Conservation (phyloP, 2,113 vertebrate species). For the Oreochromis spilurus region DNA sequence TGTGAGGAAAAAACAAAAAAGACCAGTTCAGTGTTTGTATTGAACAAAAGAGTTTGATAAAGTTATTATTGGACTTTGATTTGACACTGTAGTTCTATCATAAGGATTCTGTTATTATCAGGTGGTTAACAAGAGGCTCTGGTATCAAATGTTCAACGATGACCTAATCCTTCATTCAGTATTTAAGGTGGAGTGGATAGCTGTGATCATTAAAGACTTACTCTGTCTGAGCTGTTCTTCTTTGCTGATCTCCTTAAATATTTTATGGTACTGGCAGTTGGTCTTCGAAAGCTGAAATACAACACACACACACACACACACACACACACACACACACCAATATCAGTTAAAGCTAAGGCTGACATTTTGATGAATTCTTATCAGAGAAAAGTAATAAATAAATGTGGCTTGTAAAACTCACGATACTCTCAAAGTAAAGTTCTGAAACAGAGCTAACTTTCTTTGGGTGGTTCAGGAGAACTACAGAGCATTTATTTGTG, state of each 20-base stretch:
- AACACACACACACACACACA: not conserved
- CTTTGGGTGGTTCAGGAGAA: not conserved
- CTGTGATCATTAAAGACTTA: slow-evolving; percentile 68
- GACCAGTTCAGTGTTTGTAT: rapidly evolving
- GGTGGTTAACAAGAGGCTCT: not conserved
- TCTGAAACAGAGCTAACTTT: not conserved
- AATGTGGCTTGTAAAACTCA: not conserved
- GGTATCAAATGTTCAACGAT: not conserved
- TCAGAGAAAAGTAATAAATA: not conserved
- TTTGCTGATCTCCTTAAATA: slow-evolving; percentile 87
- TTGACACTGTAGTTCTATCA: not conserved
- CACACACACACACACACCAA: not conserved
- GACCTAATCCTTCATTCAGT: not conserved
- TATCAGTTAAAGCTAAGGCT: not conserved
- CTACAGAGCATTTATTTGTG: not conserved
- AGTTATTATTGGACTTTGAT: not conserved
- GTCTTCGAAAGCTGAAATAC: slow-evolving; percentile 83
- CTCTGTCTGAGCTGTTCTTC: slow-evolving; percentile 89
- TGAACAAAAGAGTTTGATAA: not conserved
- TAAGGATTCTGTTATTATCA: not conserved
- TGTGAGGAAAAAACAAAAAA: not conserved
- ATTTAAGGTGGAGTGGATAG: slow-evolving; percentile 8
- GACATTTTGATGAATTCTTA: not conserved
- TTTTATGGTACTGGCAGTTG: slow-evolving; percentile 92
- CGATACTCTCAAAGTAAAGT: not conserved